phyloP scores from a whole-genome alignment of 2,888 invertebrate species.

The Chalcis sispes region DNA sequence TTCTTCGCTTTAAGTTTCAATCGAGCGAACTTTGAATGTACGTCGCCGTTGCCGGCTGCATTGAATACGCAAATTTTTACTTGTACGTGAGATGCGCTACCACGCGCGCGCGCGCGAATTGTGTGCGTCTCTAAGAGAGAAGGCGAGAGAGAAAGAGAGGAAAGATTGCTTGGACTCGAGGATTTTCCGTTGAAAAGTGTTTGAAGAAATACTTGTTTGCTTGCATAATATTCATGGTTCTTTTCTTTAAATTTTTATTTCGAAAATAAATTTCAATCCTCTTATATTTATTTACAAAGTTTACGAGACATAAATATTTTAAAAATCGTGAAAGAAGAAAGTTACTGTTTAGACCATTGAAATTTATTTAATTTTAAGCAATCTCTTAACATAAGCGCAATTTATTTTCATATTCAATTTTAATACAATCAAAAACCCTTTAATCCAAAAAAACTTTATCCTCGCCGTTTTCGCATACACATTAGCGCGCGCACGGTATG shows the following conservation, averaged over 20 bases:
- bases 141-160: conserved; percentile 19
- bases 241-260: no score
- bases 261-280: no score
- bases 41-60: conserved; percentile 3
- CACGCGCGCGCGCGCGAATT: no score
- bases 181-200: conserved; percentile 17
- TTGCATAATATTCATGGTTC: neutral
- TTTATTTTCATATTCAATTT: no score
- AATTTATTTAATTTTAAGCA: no score
- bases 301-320: no score
- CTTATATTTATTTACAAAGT: no score
- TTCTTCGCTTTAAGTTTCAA: conserved; percentile 50
- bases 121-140: neutral
- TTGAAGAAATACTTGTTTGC: neutral
- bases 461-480: neutral
- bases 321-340: no score
- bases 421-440: no score
- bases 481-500: neutral
- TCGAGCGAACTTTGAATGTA: conserved; percentile 46
- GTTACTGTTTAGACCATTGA: no score
- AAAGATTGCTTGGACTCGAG: conserved; percentile 16
- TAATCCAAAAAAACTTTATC: conserved; percentile 27
- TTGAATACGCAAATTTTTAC: conserved; percentile 52
- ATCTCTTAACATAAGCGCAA: no score
- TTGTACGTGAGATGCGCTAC: neutral